Evolutionary conservation across 1,140 invertebrate genomes (phyloP), one percentile per base, ranked within the genome.

Genomic region (Pachypsylla venusta): DNA sequence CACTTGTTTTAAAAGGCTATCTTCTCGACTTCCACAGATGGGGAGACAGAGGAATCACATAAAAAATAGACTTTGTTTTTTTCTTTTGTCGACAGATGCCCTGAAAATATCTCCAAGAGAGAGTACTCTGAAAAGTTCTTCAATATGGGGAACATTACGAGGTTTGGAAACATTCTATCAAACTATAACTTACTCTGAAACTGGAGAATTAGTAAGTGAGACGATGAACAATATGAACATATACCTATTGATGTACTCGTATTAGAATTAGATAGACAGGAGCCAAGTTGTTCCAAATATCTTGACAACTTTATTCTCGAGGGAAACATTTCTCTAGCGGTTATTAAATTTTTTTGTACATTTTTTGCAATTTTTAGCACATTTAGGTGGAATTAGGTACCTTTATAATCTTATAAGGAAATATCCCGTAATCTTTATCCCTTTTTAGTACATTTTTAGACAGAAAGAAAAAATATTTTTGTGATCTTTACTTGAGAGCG

Each of bases 131-230:
- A 61, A 27, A 35, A 74, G 76, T 57, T 62, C 71, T 2, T 75
- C 77, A 1, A 74, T 89, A 60, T 92, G 88, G 88, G 88, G 87
- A 13, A 76, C 82, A 53, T 66, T 92, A 19, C 71, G 84, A 64
- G 88, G 86, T 0, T 69, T 90, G 30, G 87, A 92, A 73, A 85
- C 85, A 1, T 86, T 89, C 67, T 78, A 79, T 1, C 87, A 92
- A 64, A 67, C 87, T 1, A 68, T 85, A 2, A 76, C 78, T 62
- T 56, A 76, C 1, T 66, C 71, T 25, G 70, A 73, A 1, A 68
- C 74, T 60, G 69, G 70, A 25, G 60, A 69, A 5, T 69, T 67
- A 53, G 76, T 78, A 69, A 74, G 61, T 71, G 26, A 10, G 30
- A 7, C 30, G n/a, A n/a, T n/a, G n/a, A n/a, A n/a, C n/a, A n/a